A percentile compares a stretch with the other conserved stretches of the same genome.
Conservation (phyloP, 2,797 vertebrate genomes). For the Cryptoblepharus egeriae region DNA sequence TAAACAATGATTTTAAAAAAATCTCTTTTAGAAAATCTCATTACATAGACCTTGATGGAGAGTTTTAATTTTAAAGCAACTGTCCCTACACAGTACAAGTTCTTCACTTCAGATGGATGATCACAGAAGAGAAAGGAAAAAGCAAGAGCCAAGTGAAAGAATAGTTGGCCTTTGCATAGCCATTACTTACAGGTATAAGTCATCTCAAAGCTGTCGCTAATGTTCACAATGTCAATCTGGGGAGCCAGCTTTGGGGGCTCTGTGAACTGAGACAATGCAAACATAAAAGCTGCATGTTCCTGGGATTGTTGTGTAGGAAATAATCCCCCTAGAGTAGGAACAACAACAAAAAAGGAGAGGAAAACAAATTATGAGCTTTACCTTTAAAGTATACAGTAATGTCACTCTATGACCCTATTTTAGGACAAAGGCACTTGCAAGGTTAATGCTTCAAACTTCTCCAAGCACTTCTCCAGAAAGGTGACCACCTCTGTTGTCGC, state of each 20-base stretch:
- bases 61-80: constrained; percentile 18
- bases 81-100: constrained; percentile 20
- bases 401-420: not conserved
- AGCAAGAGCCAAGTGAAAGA: not conserved
- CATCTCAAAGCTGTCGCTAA: constrained; percentile 99
- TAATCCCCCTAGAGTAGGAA: constrained; percentile 88
- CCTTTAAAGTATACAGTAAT: not conserved
- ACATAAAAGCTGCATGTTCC: constrained; percentile 99
- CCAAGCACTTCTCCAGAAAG: accelerated
- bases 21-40: not conserved
- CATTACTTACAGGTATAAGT: constrained; percentile 96
- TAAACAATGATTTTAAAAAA: constrained; percentile 51
- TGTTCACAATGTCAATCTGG: constrained; percentile 99
- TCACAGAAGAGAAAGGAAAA: constrained; percentile 37
- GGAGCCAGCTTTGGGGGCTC: constrained; percentile 98
- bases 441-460: not conserved
- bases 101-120: constrained; percentile 3
- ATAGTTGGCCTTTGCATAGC: not conserved
- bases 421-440: not conserved
- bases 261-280: constrained; percentile 95
- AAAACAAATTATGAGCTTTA: not conserved
- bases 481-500: not conserved
- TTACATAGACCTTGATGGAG: constrained; percentile 33
- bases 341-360: constrained; percentile 52
- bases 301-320: constrained; percentile 95